Evolutionary conservation across 1,140 invertebrate species (phyloP).

Genomic region (Oryctes rhinoceros): DNA sequence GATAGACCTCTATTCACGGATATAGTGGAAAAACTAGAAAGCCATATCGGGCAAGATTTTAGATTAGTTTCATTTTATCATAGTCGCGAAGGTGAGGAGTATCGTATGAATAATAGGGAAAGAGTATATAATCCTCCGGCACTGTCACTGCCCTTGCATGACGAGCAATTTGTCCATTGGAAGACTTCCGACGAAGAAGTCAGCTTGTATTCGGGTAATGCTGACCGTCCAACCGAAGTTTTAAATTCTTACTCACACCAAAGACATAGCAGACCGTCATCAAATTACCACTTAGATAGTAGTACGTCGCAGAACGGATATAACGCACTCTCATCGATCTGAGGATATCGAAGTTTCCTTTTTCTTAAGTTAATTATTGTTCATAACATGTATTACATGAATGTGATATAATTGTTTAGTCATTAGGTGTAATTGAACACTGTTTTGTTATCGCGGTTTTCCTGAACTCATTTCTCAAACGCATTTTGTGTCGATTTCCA

Average conservation of each 20-base stretch:
- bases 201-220: constrained; percentile 44
- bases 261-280: constrained; percentile 40
- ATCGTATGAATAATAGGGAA: constrained; percentile 48
- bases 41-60: constrained; percentile 69
- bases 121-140: constrained; percentile 54
- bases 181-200: constrained; percentile 45
- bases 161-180: constrained; percentile 42
- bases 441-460: neutral
- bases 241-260: constrained; percentile 39
- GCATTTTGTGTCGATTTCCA: too few species aligned
- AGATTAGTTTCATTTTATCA: constrained; percentile 80
- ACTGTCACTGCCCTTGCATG: constrained; percentile 19
- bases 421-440: constrained; percentile 39
- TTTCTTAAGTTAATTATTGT: constrained; percentile 13
- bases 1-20: constrained; percentile 84
- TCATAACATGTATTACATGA: constrained; percentile 42
- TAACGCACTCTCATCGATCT: neutral
- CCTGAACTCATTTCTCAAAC: too few species aligned
- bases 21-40: constrained; percentile 72
- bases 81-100: constrained; percentile 69
- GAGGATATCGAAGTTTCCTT: neutral
- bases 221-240: constrained; percentile 39
- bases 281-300: constrained; percentile 31
- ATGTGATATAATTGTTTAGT: constrained; percentile 45
- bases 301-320: constrained; percentile 19